Evolutionary conservation across 2,888 invertebrate genomes (phyloP).

Genomic region (Rutpela maculata): DNA sequence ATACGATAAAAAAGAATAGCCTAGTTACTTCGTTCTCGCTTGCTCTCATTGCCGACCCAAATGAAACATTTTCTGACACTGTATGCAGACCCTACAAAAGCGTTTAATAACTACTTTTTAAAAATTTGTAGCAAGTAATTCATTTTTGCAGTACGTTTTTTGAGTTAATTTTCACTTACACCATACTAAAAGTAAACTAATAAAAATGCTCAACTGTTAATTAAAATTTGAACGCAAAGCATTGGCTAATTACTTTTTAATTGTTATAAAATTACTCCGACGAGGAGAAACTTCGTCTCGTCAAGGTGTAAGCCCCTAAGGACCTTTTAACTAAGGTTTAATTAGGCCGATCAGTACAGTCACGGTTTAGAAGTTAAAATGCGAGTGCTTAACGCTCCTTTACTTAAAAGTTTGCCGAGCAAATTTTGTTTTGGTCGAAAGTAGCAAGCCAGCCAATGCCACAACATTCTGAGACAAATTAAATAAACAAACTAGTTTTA

Average conservation of each 20-base stretch:
- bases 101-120: background rate
- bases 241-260: constrained; percentile 33
- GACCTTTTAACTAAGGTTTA: constrained; percentile 27
- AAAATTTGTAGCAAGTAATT: background rate
- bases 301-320: constrained; percentile 27
- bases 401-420: background rate
- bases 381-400: background rate
- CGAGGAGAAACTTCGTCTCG: constrained; percentile 8
- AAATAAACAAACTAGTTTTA: too few relatives aligned
- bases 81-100: too few relatives aligned
- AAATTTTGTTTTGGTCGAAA: background rate
- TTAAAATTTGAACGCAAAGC: constrained; percentile 34
- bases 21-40: too few relatives aligned
- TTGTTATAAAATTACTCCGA: constrained; percentile 20
- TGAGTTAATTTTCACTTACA: background rate
- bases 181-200: background rate
- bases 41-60: too few relatives aligned
- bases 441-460: too few relatives aligned
- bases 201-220: constrained; percentile 19
- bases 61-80: too few relatives aligned
- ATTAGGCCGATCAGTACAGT: constrained; percentile 5
- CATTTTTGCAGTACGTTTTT: background rate
- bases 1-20: too few relatives aligned
- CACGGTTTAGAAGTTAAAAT: constrained; percentile 18
- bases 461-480: too few relatives aligned